Base-by-base conservation (phyloP, 2,888 invertebrate genomes). In the Mythimna vitellina region DNA sequence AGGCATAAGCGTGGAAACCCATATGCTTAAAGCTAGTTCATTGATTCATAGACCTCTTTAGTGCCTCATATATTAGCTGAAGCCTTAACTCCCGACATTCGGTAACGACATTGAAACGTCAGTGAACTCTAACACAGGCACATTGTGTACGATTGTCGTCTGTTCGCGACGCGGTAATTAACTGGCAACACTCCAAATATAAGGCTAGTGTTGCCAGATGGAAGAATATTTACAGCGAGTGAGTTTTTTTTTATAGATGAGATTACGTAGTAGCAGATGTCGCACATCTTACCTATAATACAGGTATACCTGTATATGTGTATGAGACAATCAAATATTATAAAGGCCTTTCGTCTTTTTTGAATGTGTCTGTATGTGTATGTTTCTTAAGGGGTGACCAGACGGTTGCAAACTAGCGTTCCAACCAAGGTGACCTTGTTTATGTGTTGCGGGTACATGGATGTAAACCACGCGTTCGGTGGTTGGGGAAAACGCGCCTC, bases 181-280 rank as follows among this genome's bases (percentile, higher is more conserved):
- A 81, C 78, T 82, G 82, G 82, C 82, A 84, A 84, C 82, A 77
- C 78, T 84, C 82, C 84, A 82, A 84, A 70, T 57, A 58, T 20
- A 62, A 49, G 35, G 32, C 49, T 66, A 58, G 66, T 67, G 14
- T 84, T 81, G 70, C 84, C 67, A 74, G 58, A 60, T 64, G 66
- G 57, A 76, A 70, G 60, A 65, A 68, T 73, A 22, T 54, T 65
- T 49, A 58, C n/a, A 51, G 78, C 20, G 32, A 35, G 35, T 46
- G 1, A 14, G 10, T 3, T n/a, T n/a, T 22, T 53, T 58, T 58
- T 49, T 51, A 5, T 49, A 7, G 12, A 22, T 29, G 3, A 3
- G n/a, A 8, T 32, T 63, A 22, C 6, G 17, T 25, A 42, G 8
- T 25, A 25, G 10, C 25, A 35, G 35, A 56, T 29, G 14, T 58